These are phyloP conservation scores for Prochilodus magdalenae DNA, from an alignment of 2,113 vertebrate genomes.

Conservation along the genomic window DNA sequence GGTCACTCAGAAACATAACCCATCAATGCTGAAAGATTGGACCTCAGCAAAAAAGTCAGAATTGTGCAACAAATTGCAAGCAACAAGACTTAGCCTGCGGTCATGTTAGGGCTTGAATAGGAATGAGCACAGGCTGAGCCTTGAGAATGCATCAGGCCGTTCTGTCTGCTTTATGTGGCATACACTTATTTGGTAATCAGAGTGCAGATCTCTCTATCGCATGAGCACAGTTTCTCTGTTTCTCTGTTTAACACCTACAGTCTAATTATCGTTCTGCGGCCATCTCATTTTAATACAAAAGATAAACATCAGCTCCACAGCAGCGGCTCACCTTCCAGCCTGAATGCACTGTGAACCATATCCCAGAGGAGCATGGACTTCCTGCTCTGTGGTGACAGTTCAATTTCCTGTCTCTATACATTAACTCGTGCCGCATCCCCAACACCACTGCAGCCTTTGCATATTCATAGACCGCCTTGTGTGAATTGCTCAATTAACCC, in stretches of 20 bases:
- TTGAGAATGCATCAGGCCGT: neutral
- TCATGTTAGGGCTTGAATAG: neutral
- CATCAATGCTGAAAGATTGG: too few relatives aligned
- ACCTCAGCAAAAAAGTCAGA: too few relatives aligned
- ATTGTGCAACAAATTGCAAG: too few relatives aligned
- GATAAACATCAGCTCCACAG: neutral
- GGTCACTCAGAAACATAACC: too few relatives aligned
- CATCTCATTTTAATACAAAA: slow-evolving; percentile 6
- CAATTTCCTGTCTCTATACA: slow-evolving; percentile 30
- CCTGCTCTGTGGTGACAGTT: neutral
- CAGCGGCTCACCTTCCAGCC: neutral
- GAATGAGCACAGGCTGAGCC: neutral
- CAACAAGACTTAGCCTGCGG: too few relatives aligned
- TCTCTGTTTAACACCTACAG: neutral
- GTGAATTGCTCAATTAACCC: slow-evolving; percentile 76
- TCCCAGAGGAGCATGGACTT: neutral
- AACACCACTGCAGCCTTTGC: slow-evolving; percentile 64
- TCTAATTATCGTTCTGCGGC: slow-evolving; percentile 16
- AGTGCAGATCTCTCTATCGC: neutral
- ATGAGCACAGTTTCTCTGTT: neutral
- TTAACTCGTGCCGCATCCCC: slow-evolving; percentile 59
- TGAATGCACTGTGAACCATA: too few relatives aligned
- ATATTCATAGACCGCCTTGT: slow-evolving; percentile 72
- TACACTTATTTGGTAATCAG: slow-evolving; percentile 20
- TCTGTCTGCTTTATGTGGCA: neutral